phyloP scores from a whole-genome alignment of 2,113 vertebrate species.

The Psittacula cyanocephala region DNA sequence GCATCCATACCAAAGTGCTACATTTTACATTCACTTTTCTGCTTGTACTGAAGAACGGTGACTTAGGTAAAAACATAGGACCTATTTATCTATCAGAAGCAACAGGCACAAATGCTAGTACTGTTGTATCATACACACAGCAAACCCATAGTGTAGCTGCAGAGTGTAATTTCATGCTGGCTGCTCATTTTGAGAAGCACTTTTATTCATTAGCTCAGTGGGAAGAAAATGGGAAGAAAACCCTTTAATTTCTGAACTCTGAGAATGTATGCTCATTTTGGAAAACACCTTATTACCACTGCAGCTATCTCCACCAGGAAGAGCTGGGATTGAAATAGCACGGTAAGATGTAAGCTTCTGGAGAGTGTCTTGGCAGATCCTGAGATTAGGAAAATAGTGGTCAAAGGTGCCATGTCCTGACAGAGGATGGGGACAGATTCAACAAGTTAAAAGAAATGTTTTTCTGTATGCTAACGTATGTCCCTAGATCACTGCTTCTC shows the following conservation, averaged over 20 bases:
- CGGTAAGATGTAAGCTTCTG: not conserved
- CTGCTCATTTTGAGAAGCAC: not conserved
- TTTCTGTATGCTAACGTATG: not conserved
- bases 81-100: not conserved
- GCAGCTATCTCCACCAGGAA: not conserved
- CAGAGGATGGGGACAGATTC: not conserved
- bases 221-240: slow-evolving; percentile 3
- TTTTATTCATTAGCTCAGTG: not conserved
- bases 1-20: not conserved
- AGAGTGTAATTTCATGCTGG: not conserved
- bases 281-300: not conserved
- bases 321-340: not conserved
- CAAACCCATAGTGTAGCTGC: not conserved
- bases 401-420: not conserved
- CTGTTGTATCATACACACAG: not conserved
- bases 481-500: not conserved
- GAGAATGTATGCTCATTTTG: not conserved
- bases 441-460: not conserved
- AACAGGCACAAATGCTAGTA: not conserved
- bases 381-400: not conserved
- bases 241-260: not conserved
- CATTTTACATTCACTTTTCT: not conserved
- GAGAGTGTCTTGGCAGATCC: not conserved
- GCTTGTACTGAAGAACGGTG: not conserved
- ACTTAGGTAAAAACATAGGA: not conserved